phyloP scores from a whole-genome alignment of 2,888 invertebrate species.

The Cataglyphis livida region DNA sequence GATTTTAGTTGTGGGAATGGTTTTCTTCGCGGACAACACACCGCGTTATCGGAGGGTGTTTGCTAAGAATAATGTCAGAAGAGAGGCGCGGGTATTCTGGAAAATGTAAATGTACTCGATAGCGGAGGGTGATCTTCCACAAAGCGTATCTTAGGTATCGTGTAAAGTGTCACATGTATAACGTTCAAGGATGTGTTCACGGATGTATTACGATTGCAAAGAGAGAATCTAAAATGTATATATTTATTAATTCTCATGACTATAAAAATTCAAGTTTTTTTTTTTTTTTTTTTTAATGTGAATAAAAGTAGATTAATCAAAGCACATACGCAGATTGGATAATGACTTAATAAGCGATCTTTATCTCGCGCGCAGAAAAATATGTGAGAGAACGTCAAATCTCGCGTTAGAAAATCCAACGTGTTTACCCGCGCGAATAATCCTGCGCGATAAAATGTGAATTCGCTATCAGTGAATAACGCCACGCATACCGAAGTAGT shows the following conservation, averaged over 20 bases:
- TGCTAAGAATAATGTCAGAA: conserved; percentile 24
- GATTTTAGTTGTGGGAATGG: conserved; percentile 19
- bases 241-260: background rate
- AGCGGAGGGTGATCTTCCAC: background rate
- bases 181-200: conserved; percentile 2
- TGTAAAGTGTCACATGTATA: background rate
- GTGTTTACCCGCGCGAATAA: conserved; percentile 18
- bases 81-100: background rate
- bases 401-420: background rate
- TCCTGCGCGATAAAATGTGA: conserved; percentile 19
- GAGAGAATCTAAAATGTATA: background rate
- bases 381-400: background rate
- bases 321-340: background rate
- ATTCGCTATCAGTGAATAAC: conserved; percentile 10
- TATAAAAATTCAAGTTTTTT: background rate
- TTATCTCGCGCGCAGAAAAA: background rate
- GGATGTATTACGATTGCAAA: background rate
- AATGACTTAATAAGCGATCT: background rate
- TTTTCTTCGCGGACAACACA: background rate
- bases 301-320: background rate
- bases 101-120: conserved; percentile 18
- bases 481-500: background rate
- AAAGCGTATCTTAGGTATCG: background rate
- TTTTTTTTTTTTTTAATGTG: too few relatives aligned
- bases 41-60: background rate